phyloP scores from a whole-genome alignment of 2,888 invertebrate species.

The Synanthedon vespiformis region DNA sequence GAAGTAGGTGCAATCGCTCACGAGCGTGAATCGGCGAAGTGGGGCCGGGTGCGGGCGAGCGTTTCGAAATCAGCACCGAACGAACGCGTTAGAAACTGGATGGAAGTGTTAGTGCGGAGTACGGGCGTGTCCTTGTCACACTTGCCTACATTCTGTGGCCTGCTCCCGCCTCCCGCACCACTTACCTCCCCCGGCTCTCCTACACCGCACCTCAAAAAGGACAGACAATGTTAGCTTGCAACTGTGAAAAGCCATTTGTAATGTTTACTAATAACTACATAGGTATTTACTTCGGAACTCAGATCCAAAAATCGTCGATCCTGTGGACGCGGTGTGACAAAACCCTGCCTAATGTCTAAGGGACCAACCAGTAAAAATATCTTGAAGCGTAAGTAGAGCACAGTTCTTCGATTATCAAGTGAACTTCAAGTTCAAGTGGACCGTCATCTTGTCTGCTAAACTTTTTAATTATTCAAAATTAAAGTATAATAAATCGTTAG shows the following conservation, averaged over 20 bases:
- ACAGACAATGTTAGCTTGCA: constrained; percentile 58
- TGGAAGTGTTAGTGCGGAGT: constrained; percentile 66
- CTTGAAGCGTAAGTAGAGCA: too few relatives aligned
- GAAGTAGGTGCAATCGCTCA: constrained; percentile 34
- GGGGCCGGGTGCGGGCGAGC: constrained; percentile 35
- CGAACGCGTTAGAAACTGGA: constrained; percentile 68
- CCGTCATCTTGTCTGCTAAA: too few relatives aligned
- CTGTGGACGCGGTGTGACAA: too few relatives aligned
- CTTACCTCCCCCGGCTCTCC: constrained; percentile 17
- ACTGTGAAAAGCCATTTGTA: constrained; percentile 3
- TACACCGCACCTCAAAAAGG: constrained; percentile 27
- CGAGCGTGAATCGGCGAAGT: constrained; percentile 47
- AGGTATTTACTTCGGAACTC: too few relatives aligned
- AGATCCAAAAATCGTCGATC: too few relatives aligned
- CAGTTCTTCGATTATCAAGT: too few relatives aligned
- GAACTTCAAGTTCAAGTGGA: too few relatives aligned
- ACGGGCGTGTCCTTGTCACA: constrained; percentile 71
- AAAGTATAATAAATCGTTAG: too few relatives aligned
- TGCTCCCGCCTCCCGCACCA: constrained; percentile 45
- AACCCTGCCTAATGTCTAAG: too few relatives aligned
- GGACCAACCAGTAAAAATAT: too few relatives aligned
- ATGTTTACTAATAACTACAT: too few relatives aligned
- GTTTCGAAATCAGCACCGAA: constrained; percentile 62
- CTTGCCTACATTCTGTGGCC: constrained; percentile 67
- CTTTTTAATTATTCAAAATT: too few relatives aligned